A percentile compares a stretch with the other conserved stretches of the same genome.
Evolutionary conservation across 2,113 vertebrate genomes (phyloP).

Genomic region (Fregata magnificens): DNA sequence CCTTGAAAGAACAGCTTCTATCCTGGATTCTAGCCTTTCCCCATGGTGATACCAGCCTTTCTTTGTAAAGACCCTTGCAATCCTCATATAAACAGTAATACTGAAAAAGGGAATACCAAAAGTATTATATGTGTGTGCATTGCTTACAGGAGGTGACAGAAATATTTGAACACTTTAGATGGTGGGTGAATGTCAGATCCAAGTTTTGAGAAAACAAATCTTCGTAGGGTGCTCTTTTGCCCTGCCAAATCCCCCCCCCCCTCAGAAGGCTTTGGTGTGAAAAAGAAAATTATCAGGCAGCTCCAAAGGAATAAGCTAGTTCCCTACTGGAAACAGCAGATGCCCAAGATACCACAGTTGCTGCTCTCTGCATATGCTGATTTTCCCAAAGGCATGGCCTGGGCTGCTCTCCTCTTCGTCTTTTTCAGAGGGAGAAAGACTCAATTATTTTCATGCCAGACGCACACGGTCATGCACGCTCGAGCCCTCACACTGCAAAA

Average conservation of each 20-base stretch:
- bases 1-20: not conserved
- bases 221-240: not conserved
- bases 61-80: not conserved
- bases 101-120: not conserved
- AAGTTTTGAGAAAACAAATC: constrained; percentile 1
- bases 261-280: not conserved
- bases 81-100: not conserved
- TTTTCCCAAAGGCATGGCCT: constrained; percentile 22
- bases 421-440: not conserved
- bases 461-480: rapidly evolving
- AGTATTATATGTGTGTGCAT: not conserved
- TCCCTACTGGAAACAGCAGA: not conserved
- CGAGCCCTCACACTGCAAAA: not conserved
- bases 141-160: not conserved
- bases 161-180: not conserved
- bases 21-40: not conserved
- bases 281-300: not conserved
- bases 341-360: not conserved
- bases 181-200: not conserved
- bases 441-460: constrained; percentile 2
- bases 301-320: not conserved
- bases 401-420: not conserved
- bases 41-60: not conserved
- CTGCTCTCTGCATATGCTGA: not conserved
- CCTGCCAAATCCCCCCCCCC: not conserved